A percentile compares a stretch with the other conserved stretches of the same genome.
These are phyloP conservation scores for Nowickia ferox DNA, from an alignment of 2,888 invertebrate species.

Conservation along the genomic window DNA sequence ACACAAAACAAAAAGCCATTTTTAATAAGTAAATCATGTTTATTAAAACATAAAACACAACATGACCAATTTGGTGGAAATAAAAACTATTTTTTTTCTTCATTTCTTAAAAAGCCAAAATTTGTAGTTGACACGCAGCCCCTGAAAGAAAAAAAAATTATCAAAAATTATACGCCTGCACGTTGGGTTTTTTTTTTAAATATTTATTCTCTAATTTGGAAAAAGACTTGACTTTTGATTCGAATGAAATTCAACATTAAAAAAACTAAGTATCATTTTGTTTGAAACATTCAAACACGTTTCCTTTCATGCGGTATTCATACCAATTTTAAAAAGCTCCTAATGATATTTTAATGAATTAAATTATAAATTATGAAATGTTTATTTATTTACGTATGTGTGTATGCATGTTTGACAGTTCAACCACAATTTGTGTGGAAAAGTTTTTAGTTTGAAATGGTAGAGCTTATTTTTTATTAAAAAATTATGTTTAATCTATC, in stretches of 20 bases:
- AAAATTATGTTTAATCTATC: no score
- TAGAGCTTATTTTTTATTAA: no score
- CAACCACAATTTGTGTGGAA: background rate
- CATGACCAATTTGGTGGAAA: constrained; percentile 56
- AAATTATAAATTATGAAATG: constrained; percentile 54
- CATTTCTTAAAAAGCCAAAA: constrained; percentile 53
- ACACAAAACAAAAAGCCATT: constrained; percentile 55
- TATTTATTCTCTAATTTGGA: constrained; percentile 29
- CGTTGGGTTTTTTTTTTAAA: background rate
- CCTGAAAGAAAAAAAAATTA: background rate
- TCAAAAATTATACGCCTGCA: constrained; percentile 56
- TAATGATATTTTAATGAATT: constrained; percentile 67
- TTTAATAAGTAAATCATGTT: constrained; percentile 70
- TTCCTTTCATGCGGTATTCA: constrained; percentile 23
- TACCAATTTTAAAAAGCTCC: constrained; percentile 44
- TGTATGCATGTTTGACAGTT: background rate
- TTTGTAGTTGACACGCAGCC: constrained; percentile 69
- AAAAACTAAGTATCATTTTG: constrained; percentile 23
- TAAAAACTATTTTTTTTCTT: constrained; percentile 16
- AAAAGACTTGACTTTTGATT: constrained; percentile 49
- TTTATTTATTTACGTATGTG: background rate
- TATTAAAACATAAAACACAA: constrained; percentile 69
- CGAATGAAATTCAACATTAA: constrained; percentile 39
- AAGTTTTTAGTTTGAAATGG: background rate
- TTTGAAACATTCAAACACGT: constrained; percentile 39